Base-by-base conservation (phyloP, 2,797 vertebrate genomes). In the Rallus crepitans region DNA sequence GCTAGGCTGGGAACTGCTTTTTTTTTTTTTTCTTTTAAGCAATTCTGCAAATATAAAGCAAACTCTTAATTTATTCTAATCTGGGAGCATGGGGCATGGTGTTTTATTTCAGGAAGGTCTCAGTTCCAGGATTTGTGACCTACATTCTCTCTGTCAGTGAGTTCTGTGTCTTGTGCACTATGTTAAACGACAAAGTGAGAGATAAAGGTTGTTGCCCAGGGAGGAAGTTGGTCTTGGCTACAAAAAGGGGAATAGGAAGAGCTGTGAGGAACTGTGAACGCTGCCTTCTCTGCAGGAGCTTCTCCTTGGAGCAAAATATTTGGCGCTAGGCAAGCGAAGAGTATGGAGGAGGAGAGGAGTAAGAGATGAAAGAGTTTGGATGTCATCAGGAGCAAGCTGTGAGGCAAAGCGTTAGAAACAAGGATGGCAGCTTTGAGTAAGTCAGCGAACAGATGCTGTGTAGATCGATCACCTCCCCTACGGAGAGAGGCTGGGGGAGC, bases 321-420 rank as follows among this genome's bases (percentile, higher is more conserved):
- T 95, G 91, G 94, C 92, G 90, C 81, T 78, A 90, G 81, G 93
- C 91, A 95, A 91, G 89, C 89, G 93, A 86, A 90, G 94, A 93
- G 71, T 80, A 94, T 89, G 93, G 81, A 96, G 92, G 92, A 92
- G 78, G 86, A 86, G 78, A 96, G 86, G 86, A 83, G 42, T 66
- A 33, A 69, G 93, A 66, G 53, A 23, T 37, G 91, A 47, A 82
- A 65, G 83, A 81, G 84, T 93, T 85, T 87, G 72, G 92, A 92
- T 66, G 65, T 45, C 85, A 60, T 82, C 88, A 94, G 92, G 88
- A 95, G 90, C 93, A 97, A 97, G 96, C 95, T 96, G 94, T 93
- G 96, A 96, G 90, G 73, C 85, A 91, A 89, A 96, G 91, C 91
- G 95, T 95, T 93, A 86, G 94, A 88, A 97, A 96, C 90, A 94